A percentile compares a stretch with the other conserved stretches of the same genome.
Conservation (phyloP, 2,797 vertebrate species). For the Rhabdomys pumilio region DNA sequence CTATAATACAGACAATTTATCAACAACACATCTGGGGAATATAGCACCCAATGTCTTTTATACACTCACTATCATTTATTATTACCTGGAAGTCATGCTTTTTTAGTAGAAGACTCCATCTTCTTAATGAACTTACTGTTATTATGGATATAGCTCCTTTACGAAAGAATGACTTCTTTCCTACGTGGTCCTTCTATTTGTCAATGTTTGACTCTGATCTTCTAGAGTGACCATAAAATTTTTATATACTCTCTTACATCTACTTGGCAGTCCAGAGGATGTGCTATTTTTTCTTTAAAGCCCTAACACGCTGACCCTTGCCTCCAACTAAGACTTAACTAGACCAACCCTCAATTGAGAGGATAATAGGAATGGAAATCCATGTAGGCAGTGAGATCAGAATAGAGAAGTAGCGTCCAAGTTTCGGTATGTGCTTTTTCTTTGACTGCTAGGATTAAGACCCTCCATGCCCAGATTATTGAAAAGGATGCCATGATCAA, state of each 20-base stretch:
- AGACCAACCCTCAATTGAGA: background rate
- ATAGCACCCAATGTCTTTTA: conserved; percentile 25
- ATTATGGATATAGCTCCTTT: conserved; percentile 22
- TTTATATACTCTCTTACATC: background rate
- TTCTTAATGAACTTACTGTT: conserved; percentile 33
- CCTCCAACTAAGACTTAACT: conserved; percentile 45
- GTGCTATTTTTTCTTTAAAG: background rate
- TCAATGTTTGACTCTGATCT: conserved; percentile 16
- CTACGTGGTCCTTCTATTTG: background rate
- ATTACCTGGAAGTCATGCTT: background rate
- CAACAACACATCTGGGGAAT: conserved; percentile 18
- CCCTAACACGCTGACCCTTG: background rate
- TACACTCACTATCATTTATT: conserved; percentile 50
- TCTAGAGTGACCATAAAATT: conserved; percentile 38
- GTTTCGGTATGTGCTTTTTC: conserved; percentile 58
- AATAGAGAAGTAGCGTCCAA: background rate
- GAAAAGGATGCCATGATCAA: conserved; percentile 99
- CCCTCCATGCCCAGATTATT: conserved; percentile 98
- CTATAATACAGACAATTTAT: background rate
- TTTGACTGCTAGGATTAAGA: conserved; percentile 94
- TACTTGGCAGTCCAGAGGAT: background rate
- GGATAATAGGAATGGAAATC: conserved; percentile 17
- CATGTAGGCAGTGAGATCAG: background rate
- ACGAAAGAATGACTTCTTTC: background rate
- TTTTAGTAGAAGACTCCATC: conserved; percentile 27